A percentile compares a stretch with the other conserved stretches of the same genome.
These are phyloP conservation scores for Hippopotamyrus pictus DNA, from an alignment of 2,797 vertebrate genomes.

Conservation along the genomic window DNA sequence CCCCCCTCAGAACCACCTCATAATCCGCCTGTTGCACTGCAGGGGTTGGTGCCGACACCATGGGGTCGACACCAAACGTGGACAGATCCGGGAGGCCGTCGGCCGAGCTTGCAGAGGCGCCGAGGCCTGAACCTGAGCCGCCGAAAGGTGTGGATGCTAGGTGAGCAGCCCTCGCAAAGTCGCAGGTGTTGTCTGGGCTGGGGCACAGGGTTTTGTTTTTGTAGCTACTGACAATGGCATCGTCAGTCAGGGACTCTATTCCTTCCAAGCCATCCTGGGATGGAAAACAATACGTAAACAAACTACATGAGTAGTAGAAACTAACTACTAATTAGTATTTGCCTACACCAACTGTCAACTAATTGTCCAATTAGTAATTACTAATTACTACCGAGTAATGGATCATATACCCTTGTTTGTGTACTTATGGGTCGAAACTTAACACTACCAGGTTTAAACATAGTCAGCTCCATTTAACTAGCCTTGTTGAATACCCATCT, in stretches of 20 bases:
- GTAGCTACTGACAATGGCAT: conserved; percentile 63
- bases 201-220: conserved; percentile 64
- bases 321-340: neutral
- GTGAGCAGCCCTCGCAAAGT: conserved; percentile 66
- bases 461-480: neutral
- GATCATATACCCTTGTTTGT: neutral
- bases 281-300: neutral
- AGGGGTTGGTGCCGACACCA: conserved; percentile 27
- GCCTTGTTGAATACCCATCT: neutral
- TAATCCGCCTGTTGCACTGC: conserved; percentile 33
- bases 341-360: neutral
- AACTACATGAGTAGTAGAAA: no score
- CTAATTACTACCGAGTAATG: neutral
- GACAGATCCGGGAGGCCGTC: conserved; percentile 33
- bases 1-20: conserved; percentile 35
- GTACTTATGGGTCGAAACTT: neutral
- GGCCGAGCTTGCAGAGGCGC: conserved; percentile 35
- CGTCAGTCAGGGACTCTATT: conserved; percentile 62
- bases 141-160: conserved; percentile 72
- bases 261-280: conserved; percentile 59
- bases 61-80: neutral
- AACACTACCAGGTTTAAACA: neutral
- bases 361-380: neutral
- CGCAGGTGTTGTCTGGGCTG: conserved; percentile 70
- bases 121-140: conserved; percentile 36